Conservation (phyloP, 2,888 invertebrate genomes). For the Volucella zonaria region DNA sequence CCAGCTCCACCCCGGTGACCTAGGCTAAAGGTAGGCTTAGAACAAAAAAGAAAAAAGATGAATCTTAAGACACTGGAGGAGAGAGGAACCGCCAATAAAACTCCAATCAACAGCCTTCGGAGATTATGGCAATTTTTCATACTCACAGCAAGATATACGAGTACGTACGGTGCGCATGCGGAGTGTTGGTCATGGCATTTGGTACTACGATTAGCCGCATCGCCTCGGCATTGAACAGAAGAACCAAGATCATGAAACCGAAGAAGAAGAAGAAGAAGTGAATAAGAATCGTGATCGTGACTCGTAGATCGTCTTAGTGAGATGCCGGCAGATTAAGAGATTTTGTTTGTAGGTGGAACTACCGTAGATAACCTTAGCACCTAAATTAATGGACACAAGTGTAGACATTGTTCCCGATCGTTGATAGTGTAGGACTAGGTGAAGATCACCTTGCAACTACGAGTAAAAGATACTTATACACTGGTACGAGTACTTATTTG, state of each 20-base stretch:
- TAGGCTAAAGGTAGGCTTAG: not conserved
- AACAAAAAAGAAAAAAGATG: constrained; percentile 3
- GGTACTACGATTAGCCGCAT: constrained; percentile 31
- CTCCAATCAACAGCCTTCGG: constrained; percentile 66
- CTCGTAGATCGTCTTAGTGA: constrained; percentile 40
- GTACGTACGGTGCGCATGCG: constrained; percentile 12
- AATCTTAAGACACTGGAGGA: constrained; percentile 21
- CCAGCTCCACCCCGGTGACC: constrained; percentile 51
- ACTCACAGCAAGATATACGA: constrained; percentile 53
- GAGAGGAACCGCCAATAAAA: constrained; percentile 63
- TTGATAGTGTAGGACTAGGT: constrained; percentile 3
- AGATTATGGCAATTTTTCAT: constrained; percentile 71
- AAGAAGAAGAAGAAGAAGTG: not conserved
- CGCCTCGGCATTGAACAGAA: constrained; percentile 13
- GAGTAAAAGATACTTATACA: constrained; percentile 19
- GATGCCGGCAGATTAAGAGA: constrained; percentile 46
- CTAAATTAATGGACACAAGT: constrained; percentile 64
- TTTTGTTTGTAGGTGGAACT: constrained; percentile 66
- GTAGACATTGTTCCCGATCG: constrained; percentile 59
- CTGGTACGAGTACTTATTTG: not conserved
- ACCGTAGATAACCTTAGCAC: constrained; percentile 65
- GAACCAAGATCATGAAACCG: constrained; percentile 26
- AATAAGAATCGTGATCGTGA: constrained; percentile 67
- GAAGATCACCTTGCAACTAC: constrained; percentile 25
- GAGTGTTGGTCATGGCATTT: constrained; percentile 56